phyloP scores from a whole-genome alignment of 2,888 invertebrate species.

The Adela reaumurella region DNA sequence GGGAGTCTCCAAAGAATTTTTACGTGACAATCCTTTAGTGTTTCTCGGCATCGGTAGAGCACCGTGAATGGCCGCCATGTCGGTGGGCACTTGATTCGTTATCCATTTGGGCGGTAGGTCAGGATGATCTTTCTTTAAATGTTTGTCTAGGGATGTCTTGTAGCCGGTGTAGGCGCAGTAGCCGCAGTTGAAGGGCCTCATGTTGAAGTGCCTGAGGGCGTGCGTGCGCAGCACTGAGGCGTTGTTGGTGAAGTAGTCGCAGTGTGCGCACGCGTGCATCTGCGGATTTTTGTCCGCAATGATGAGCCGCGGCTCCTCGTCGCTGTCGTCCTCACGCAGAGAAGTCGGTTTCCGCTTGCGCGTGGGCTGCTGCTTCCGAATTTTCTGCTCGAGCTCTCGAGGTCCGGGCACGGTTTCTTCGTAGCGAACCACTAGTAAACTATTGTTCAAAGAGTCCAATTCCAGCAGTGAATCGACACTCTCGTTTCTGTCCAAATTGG shows the following conservation, averaged over 20 bases:
- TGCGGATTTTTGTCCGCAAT: slow-evolving; percentile 21
- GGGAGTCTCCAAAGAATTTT: too few species aligned
- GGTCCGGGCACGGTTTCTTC: slow-evolving; percentile 27
- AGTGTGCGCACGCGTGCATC: slow-evolving; percentile 24
- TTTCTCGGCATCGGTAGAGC: too few species aligned
- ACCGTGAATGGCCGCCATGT: slow-evolving; percentile 7
- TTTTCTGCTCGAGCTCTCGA: slow-evolving; percentile 14
- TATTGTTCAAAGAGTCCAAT: slow-evolving; percentile 22
- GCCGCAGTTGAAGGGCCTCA: slow-evolving; percentile 37
- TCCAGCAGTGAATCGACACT: not conserved
- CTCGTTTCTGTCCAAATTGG: not conserved
- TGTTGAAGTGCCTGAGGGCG: slow-evolving; percentile 37
- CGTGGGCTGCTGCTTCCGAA: slow-evolving; percentile 1
- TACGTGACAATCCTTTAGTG: too few species aligned
- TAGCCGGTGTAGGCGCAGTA: slow-evolving; percentile 30
- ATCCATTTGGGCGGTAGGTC: slow-evolving; percentile 10
- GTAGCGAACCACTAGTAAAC: slow-evolving; percentile 33
- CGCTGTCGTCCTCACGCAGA: slow-evolving; percentile 18
- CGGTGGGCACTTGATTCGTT: slow-evolving; percentile 16
- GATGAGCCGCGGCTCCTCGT: slow-evolving; percentile 22
- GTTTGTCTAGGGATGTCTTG: slow-evolving; percentile 22
- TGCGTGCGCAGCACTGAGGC: slow-evolving; percentile 36
- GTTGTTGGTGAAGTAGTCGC: slow-evolving; percentile 19
- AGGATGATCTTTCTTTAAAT: slow-evolving; percentile 26
- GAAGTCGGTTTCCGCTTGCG: slow-evolving; percentile 11